A percentile compares a stretch with the other conserved stretches of the same genome.
Evolutionary conservation across 2,888 invertebrate species (phyloP).

Genomic region (Hypomecis atomaria): DNA sequence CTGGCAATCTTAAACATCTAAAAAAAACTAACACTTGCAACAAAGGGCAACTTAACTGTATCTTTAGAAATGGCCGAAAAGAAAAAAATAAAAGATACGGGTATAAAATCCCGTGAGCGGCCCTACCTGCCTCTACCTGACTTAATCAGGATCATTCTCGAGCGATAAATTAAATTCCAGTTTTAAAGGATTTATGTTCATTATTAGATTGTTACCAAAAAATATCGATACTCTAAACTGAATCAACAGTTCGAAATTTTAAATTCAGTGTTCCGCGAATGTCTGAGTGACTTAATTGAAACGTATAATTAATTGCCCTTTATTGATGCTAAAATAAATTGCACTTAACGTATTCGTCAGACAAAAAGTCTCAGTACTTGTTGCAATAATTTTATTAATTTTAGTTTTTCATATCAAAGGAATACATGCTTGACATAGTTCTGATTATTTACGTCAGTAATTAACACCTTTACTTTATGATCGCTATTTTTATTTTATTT

Average conservation of each 20-base stretch:
- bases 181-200: conserved; percentile 67
- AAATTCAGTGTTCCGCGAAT: conserved; percentile 37
- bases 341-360: conserved; percentile 4
- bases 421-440: neutral
- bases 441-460: neutral
- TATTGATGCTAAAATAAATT: conserved; percentile 24
- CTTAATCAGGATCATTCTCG: conserved; percentile 59
- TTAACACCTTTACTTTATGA: neutral
- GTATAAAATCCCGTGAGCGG: conserved; percentile 69
- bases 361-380: neutral
- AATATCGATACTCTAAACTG: neutral
- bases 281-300: conserved; percentile 45
- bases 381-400: conserved; percentile 11
- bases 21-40: conserved; percentile 41
- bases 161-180: conserved; percentile 73
- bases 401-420: neutral
- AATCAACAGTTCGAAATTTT: conserved; percentile 15
- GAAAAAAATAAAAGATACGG: conserved; percentile 59
- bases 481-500: conserved; percentile 6
- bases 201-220: conserved; percentile 51
- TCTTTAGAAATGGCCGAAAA: conserved; percentile 68
- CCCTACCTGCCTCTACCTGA: conserved; percentile 77
- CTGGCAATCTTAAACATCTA: conserved; percentile 12
- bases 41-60: conserved; percentile 73
- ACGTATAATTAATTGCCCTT: conserved; percentile 32